Conservation (phyloP, 2,888 invertebrate species). For the Hecatera dysodea region DNA sequence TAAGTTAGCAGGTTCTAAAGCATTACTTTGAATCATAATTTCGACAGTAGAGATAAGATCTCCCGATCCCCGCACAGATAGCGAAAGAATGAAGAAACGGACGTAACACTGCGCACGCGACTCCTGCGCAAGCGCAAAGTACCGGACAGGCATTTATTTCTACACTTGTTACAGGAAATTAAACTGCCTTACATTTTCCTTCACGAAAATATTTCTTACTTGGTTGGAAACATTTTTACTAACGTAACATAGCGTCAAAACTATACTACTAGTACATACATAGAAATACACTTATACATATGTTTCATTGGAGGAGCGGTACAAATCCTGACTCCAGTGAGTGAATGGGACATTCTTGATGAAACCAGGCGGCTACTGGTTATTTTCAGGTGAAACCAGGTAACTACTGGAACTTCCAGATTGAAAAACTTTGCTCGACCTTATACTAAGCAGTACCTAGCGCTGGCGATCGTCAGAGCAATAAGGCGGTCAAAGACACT, state of each 20-base stretch:
- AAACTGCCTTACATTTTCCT: constrained; percentile 27
- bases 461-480: background rate
- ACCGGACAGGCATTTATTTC: constrained; percentile 52
- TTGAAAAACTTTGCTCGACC: background rate
- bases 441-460: background rate
- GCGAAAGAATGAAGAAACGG: constrained; percentile 62
- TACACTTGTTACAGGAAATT: constrained; percentile 60
- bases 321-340: no score
- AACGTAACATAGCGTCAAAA: background rate
- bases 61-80: constrained; percentile 45
- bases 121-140: constrained; percentile 48
- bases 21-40: constrained; percentile 43
- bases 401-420: no score
- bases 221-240: background rate
- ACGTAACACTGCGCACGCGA: constrained; percentile 61
- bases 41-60: constrained; percentile 54
- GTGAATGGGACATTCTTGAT: no score
- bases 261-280: no score
- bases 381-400: no score
- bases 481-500: background rate
- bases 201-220: constrained; percentile 16
- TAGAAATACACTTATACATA: no score
- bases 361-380: no score
- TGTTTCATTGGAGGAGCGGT: no score
- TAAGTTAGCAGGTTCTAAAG: constrained; percentile 3